Evolutionary conservation across 1,140 invertebrate genomes (phyloP), one percentile per base, ranked within the genome.

Genomic region (Wasmannia auropunctata): DNA sequence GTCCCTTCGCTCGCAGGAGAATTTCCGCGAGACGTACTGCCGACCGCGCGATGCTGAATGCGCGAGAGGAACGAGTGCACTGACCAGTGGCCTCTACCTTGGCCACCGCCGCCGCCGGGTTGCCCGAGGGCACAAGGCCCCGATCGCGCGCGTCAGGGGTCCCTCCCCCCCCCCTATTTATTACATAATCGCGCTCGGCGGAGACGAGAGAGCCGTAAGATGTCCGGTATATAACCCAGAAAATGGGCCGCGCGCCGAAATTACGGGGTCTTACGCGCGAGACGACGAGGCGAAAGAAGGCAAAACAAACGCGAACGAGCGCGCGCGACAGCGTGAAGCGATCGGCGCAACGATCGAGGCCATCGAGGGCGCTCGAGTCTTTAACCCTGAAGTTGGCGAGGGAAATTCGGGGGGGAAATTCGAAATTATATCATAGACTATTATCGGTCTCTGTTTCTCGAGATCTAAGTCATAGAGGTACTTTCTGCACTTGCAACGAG

Each of bases 1-100:
- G 7, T 37, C 16, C 7, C 28, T 25, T 58, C 8, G 51, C 14
- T n/a, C n/a, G n/a, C n/a, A 6, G 5, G 14, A 49, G 25, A 37
- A 67, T 77, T 63, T 43, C 28, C 16, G 54, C 31, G 22, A 14
- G 25, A 65, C 34, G 31, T n/a, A n/a, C n/a, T n/a, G n/a, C 10
- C 37, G 75, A 31, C 16, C 16, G 28, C 54, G 54, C 37, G 58
- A 49, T 67, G 25, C 25, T 79, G 40, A 67, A 25, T 28, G 62
- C 60, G n/a, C 60, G 76, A 25, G 10, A 49, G 58, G 19, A 77
- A 46, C 75, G 75, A 40, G 75, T 77, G 40, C 58, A 77, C 75
- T 77, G 75, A 77, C 56, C 75, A 77, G 40, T 46, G 75, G 75
- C 75, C 75, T 77, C 75, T 40, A 77, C 37, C 58, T 77, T 46